phyloP scores from a whole-genome alignment of 64 coral and sea anemone species.

The Porites australiensis region DNA sequence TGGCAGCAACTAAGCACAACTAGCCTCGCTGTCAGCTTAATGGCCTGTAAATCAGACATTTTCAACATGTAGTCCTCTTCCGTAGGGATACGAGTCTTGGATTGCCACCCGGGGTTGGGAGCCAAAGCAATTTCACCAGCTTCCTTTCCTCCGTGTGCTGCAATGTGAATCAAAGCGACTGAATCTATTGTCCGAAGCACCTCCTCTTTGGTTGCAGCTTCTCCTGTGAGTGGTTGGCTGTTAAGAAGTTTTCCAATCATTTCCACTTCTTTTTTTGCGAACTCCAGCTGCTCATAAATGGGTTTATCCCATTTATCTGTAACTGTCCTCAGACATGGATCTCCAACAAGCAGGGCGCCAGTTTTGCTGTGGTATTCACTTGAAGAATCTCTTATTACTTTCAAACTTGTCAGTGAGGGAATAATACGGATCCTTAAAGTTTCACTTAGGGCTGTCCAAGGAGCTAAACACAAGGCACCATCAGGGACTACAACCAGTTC shows the following conservation, averaged over 20 bases:
- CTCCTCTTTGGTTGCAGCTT: constrained; percentile 12
- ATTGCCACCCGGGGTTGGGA: not conserved
- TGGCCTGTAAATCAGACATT: constrained; percentile 38
- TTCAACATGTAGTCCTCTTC: constrained; percentile 45
- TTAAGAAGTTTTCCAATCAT: not conserved
- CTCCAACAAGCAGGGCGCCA: constrained; percentile 38
- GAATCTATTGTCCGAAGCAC: not conserved
- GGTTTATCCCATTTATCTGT: not conserved
- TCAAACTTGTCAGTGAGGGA: constrained; percentile 30
- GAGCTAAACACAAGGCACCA: constrained; percentile 29
- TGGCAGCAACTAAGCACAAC: constrained; percentile 55
- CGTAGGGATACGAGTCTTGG: not conserved
- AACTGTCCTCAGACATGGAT: constrained; percentile 2
- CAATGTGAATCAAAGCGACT: constrained; percentile 23
- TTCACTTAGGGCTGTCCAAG: constrained; percentile 37
- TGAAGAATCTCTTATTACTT: not conserved
- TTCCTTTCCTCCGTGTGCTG: constrained; percentile 1
- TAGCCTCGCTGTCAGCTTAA: not conserved
- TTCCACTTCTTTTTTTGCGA: constrained; percentile 12
- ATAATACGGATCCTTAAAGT: not conserved
- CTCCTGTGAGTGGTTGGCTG: not conserved
- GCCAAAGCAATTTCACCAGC: not conserved
- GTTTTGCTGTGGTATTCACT: not conserved
- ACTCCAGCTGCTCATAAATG: not conserved
- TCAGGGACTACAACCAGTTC: constrained; percentile 61